A percentile compares a stretch with the other conserved stretches of the same genome.
phyloP scores from a whole-genome alignment of 2,113 vertebrate species.

The Blennius ocellaris region DNA sequence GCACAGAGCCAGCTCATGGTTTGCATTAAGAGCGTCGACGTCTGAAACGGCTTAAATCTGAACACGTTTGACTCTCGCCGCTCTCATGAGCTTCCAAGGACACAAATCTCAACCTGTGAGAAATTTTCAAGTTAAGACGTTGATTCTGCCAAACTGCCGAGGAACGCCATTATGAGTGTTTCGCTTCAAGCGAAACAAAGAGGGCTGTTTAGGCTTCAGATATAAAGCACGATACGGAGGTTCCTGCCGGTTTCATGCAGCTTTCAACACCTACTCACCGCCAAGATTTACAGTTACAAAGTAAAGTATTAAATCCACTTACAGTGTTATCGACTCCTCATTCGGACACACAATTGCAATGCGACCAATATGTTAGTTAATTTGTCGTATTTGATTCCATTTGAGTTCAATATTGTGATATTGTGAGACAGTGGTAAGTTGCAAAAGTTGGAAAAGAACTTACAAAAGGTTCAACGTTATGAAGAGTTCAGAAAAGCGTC shows the following conservation, averaged over 20 bases:
- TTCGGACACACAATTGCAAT: no score
- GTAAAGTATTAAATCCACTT: no score
- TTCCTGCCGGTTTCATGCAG: not conserved
- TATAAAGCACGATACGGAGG: not conserved
- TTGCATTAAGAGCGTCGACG: constrained; percentile 42
- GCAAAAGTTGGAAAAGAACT: no score
- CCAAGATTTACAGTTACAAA: no score
- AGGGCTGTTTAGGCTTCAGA: constrained; percentile 14
- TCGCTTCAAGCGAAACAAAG: constrained; percentile 3
- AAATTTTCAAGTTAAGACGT: constrained; percentile 14
- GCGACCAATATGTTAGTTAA: no score
- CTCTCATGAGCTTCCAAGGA: constrained; percentile 49
- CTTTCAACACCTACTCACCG: not conserved
- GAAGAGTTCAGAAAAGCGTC: no score
- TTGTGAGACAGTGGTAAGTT: no score
- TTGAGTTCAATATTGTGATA: no score
- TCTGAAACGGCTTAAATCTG: constrained; percentile 53
- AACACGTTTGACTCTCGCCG: constrained; percentile 50
- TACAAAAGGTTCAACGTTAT: no score
- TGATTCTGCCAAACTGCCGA: constrained; percentile 9
- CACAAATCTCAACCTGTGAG: constrained; percentile 42
- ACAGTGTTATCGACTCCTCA: no score
- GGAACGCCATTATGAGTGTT: constrained; percentile 10
- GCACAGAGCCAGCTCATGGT: constrained; percentile 53
- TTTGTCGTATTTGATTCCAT: no score